A percentile compares a stretch with the other conserved stretches of the same genome.
Evolutionary conservation across 2,888 invertebrate species (phyloP).

Genomic region (Corbicula japonica): DNA sequence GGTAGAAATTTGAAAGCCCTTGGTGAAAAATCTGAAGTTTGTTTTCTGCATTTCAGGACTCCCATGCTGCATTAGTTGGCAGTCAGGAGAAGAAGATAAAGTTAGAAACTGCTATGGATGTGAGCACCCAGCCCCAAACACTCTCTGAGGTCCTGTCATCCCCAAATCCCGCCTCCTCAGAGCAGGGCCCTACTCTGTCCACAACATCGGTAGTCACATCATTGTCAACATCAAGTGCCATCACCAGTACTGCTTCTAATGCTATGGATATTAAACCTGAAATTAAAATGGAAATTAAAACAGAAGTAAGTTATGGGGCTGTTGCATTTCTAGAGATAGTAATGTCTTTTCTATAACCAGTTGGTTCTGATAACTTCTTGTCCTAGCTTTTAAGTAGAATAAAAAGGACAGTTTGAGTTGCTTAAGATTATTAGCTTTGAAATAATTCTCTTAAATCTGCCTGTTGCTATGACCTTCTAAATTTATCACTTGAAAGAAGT

Average conservation of each 20-base stretch:
- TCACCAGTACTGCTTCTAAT: constrained; percentile 83
- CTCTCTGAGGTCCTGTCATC: constrained; percentile 71
- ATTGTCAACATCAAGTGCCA: constrained; percentile 76
- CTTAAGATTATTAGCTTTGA: too few relatives aligned
- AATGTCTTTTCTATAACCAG: too few relatives aligned
- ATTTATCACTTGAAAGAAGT: too few relatives aligned
- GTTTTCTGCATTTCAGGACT: constrained; percentile 15
- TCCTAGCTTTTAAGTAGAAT: too few relatives aligned
- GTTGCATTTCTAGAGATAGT: too few relatives aligned
- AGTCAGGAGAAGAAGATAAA: constrained; percentile 62
- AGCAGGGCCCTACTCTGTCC: constrained; percentile 56
- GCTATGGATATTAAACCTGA: constrained; percentile 74
- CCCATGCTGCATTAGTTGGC: constrained; percentile 26
- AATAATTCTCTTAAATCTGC: too few relatives aligned
- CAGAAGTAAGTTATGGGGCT: constrained; percentile 67
- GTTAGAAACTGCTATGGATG: constrained; percentile 58
- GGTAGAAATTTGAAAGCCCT: not conserved
- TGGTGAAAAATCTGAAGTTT: not conserved
- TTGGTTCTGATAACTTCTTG: too few relatives aligned
- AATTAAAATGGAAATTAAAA: constrained; percentile 76
- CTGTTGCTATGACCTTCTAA: too few relatives aligned
- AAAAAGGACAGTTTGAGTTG: too few relatives aligned
- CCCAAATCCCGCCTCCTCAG: constrained; percentile 67
- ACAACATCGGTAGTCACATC: constrained; percentile 66
- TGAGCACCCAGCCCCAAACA: constrained; percentile 69